Evolutionary conservation across 2,113 vertebrate genomes (phyloP), one percentile per base, ranked within the genome.

Genomic region (Brachionichthys hirsutus): DNA sequence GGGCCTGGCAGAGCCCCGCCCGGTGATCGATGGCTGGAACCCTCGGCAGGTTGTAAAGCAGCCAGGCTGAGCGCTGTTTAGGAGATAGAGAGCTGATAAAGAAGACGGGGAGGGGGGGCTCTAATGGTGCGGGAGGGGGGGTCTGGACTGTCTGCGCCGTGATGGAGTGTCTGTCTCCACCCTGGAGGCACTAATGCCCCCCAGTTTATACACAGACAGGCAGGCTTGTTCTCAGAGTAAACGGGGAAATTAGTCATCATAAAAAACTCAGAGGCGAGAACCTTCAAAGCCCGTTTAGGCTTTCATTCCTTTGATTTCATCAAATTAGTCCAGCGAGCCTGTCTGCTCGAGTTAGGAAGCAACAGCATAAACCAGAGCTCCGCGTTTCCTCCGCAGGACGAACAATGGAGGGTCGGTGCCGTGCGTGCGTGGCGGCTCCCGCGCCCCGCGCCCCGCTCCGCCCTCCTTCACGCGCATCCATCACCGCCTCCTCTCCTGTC

Each of bases 1-100:
- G 15, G 66, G 4, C 54, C 43, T 14, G 35, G 24, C 24, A 8
- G 24, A 30, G 24, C 12, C 9, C 36, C 3, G 3, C 12, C 36
- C 56, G 3, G 58, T 84, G 81, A 85, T 73, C 81, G 76, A 88
- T 86, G 78, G 71, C 0, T 36, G 24, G 54, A 62, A 62, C 13
- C 42, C 49, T 54, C 44, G 24, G 70, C 76, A 62, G 78, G 76
- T 80, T 82, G 80, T 74, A 53, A 57, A 83, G 83, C 80, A 63
- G 83, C 73, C 70, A 81, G 72, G 34, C 41, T 63, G 69, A 80
- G 64, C 62, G 72, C 61, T 87, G 85, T 86, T 88, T 85, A 8
- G 68, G 54, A 86, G 86, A 89, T 85, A 83, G 70, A 85, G 75
- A 87, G 84, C 86, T 74, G 88, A 89, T 88, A 88, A 86, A 78